A percentile compares a stretch with the other conserved stretches of the same genome.
Evolutionary conservation across 2,888 invertebrate species (phyloP).

Genomic region (Trachelus tabidus): DNA sequence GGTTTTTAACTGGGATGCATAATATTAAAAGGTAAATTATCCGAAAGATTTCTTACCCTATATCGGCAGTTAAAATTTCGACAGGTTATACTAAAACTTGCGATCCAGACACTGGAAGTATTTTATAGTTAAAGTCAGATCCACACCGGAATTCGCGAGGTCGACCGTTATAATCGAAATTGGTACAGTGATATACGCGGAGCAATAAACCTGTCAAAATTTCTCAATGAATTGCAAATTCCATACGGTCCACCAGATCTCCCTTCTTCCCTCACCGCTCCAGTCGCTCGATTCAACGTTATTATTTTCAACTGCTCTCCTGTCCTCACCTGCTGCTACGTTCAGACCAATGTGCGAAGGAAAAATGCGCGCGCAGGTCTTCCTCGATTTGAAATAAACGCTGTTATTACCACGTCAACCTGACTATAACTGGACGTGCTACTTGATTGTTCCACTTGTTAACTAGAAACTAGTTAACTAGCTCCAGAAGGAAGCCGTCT

Average conservation of each 20-base stretch:
- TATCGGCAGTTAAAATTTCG: background rate
- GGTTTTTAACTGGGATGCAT: background rate
- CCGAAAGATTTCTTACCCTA: background rate
- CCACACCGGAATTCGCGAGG: background rate
- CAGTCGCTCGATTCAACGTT: background rate
- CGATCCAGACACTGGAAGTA: background rate
- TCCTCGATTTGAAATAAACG: slow-evolving; percentile 4
- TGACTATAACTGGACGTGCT: slow-evolving; percentile 5
- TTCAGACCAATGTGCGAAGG: background rate
- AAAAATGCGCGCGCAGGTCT: background rate
- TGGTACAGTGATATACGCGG: background rate
- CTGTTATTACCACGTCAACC: slow-evolving; percentile 5
- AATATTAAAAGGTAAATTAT: background rate
- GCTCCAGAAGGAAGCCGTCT: slow-evolving; percentile 3
- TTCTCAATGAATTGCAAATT: slow-evolving; percentile 1
- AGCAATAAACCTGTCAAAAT: slow-evolving; percentile 3
- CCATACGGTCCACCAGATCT: background rate
- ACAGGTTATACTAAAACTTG: background rate
- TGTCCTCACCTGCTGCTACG: background rate
- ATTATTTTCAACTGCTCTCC: background rate
- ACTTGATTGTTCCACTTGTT: slow-evolving; percentile 8
- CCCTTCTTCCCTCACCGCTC: background rate
- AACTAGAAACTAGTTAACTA: slow-evolving; percentile 5
- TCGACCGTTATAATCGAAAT: slow-evolving; percentile 7
- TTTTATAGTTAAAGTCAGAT: background rate